Conservation (phyloP, 2,888 invertebrate species). For the Drosophila borborema region DNA sequence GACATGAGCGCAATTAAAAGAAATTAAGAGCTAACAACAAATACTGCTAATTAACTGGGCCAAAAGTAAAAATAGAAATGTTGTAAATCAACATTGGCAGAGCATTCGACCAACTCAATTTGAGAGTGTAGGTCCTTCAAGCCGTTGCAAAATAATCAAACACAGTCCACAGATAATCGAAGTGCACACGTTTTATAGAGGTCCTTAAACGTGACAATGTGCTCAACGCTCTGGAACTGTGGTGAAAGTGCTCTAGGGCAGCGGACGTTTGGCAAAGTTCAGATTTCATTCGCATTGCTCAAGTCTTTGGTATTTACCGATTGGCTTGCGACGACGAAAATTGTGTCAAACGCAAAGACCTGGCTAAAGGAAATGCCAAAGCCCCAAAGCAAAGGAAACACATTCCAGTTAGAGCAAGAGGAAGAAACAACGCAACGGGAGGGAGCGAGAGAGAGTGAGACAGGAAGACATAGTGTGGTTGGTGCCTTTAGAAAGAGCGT, state of each 20-base stretch:
- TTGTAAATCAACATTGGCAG: conserved; percentile 47
- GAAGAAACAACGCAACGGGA: neutral
- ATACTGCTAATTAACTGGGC: conserved; percentile 67
- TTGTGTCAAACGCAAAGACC: conserved; percentile 48
- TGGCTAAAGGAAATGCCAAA: conserved; percentile 27
- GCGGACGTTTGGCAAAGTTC: conserved; percentile 5
- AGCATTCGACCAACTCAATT: conserved; percentile 61
- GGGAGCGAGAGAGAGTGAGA: neutral
- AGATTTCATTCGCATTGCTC: conserved; percentile 33
- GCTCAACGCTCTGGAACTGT: neutral
- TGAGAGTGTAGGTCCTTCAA: conserved; percentile 12
- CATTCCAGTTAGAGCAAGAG: neutral
- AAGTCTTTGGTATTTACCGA: conserved; percentile 38
- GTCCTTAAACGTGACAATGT: conserved; percentile 67
- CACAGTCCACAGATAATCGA: conserved; percentile 50
- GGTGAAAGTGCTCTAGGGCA: conserved; percentile 7
- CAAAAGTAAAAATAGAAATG: conserved; percentile 29
- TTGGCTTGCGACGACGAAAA: conserved; percentile 42
- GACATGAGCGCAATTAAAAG: conserved; percentile 63
- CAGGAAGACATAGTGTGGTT: neutral
- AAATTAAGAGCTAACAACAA: conserved; percentile 49
- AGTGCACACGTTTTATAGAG: conserved; percentile 45
- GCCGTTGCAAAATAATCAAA: conserved; percentile 31
- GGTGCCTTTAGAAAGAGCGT: conserved; percentile 11
- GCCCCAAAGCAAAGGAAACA: conserved; percentile 25